Evolutionary conservation across 2,113 vertebrate genomes (phyloP).

Genomic region (Scartelaos histophorus): DNA sequence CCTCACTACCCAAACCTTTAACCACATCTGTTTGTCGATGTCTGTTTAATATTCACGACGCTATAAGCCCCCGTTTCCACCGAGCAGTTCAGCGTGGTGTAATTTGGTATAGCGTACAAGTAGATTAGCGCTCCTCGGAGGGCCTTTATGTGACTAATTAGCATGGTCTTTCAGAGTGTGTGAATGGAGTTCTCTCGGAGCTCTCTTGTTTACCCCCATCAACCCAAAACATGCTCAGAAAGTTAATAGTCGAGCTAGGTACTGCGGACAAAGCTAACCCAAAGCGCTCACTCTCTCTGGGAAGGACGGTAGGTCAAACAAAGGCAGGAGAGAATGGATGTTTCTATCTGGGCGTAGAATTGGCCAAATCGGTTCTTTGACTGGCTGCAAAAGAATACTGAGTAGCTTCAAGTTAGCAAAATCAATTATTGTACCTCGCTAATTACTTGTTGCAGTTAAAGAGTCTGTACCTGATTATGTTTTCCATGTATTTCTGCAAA

Average conservation of each 20-base stretch:
- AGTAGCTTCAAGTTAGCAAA: not conserved
- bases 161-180: not conserved
- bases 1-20: slow-evolving; percentile 62
- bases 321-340: not conserved
- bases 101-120: not conserved
- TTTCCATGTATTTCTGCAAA: no score
- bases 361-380: not conserved
- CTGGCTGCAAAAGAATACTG: not conserved
- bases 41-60: slow-evolving; percentile 51
- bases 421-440: not conserved
- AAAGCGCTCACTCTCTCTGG: no score
- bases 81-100: not conserved
- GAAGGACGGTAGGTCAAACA: not conserved
- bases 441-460: not conserved
- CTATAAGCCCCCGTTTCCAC: slow-evolving; percentile 50
- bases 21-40: slow-evolving; percentile 34
- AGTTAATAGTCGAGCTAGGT: not conserved
- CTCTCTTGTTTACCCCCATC: not conserved
- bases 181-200: not conserved
- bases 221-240: not conserved
- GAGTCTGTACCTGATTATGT: no score
- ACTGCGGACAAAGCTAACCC: not conserved
- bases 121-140: not conserved
- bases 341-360: not conserved
- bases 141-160: not conserved